Percentiles rank a stretch among this genome's conserved stretches.
Conservation (phyloP, 35 echinoderm and acorn worm genomes). For the Apostichopus californicus region DNA sequence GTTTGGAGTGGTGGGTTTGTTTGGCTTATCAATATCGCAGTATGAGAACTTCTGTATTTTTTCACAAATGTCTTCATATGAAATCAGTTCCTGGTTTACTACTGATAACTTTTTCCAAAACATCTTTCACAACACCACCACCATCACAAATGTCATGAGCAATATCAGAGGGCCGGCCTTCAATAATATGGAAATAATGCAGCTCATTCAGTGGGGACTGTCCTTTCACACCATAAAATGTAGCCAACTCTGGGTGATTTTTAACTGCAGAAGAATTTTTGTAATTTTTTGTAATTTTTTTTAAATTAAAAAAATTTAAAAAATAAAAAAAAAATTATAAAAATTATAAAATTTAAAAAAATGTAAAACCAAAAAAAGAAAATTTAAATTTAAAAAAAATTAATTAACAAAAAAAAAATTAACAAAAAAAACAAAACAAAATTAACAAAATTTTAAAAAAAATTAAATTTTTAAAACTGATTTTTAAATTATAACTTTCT, state of each 20-base stretch:
- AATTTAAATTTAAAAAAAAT: too few species aligned
- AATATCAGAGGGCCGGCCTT: constrained; percentile 47
- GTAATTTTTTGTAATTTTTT: too few species aligned
- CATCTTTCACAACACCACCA: constrained; percentile 44
- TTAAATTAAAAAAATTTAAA: too few species aligned
- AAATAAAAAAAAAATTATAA: too few species aligned
- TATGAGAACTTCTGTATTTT: constrained; percentile 38
- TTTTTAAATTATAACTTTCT: constrained; percentile 24
- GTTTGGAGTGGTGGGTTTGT: constrained; percentile 44
- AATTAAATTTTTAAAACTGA: not conserved
- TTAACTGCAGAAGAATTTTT: not conserved
- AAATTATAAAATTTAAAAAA: too few species aligned
- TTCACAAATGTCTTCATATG: constrained; percentile 1
- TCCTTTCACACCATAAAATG: constrained; percentile 53
- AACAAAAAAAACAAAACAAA: too few species aligned
- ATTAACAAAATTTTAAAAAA: too few species aligned
- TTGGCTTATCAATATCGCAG: constrained; percentile 44
- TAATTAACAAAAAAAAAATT: too few species aligned
- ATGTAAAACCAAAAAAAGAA: too few species aligned
- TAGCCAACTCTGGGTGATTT: constrained; percentile 32
- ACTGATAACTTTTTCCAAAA: constrained; percentile 36
- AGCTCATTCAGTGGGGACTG: constrained; percentile 42
- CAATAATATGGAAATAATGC: constrained; percentile 55
- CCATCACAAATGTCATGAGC: constrained; percentile 63
- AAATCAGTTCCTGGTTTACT: constrained; percentile 28